phyloP scores from a whole-genome alignment of 2,113 vertebrate genomes.

The Butorides virescens region DNA sequence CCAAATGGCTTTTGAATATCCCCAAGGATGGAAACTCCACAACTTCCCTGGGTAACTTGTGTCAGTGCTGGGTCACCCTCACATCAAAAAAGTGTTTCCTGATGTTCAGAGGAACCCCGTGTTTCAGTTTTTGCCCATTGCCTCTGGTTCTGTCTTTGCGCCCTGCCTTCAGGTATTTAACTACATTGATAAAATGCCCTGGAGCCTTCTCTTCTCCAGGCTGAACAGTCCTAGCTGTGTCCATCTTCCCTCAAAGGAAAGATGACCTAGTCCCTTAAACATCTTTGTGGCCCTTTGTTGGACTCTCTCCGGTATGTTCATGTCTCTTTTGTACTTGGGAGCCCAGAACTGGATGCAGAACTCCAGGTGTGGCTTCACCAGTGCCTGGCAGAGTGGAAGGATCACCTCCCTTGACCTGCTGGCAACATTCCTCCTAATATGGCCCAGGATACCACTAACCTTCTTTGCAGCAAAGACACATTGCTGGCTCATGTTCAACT shows the following conservation, averaged over 20 bases:
- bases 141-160: not conserved
- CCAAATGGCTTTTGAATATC: not conserved
- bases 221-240: not conserved
- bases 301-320: not conserved
- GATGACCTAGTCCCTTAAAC: not conserved
- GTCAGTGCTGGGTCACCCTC: no score
- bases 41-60: no score
- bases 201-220: not conserved
- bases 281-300: not conserved
- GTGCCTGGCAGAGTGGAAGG: not conserved
- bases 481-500: not conserved
- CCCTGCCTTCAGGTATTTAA: not conserved
- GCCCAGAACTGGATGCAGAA: not conserved
- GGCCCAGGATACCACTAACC: not conserved
- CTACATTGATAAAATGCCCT: not conserved
- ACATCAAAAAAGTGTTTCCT: no score
- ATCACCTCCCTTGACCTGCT: not conserved
- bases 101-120: not conserved
- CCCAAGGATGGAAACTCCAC: not conserved
- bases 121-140: not conserved
- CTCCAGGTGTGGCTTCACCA: not conserved
- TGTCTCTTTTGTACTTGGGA: not conserved
- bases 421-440: not conserved
- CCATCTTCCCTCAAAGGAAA: not conserved
- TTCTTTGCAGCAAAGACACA: not conserved